Conservation (phyloP, 2,888 invertebrate species). For the Chrysotoxum bicinctum region DNA sequence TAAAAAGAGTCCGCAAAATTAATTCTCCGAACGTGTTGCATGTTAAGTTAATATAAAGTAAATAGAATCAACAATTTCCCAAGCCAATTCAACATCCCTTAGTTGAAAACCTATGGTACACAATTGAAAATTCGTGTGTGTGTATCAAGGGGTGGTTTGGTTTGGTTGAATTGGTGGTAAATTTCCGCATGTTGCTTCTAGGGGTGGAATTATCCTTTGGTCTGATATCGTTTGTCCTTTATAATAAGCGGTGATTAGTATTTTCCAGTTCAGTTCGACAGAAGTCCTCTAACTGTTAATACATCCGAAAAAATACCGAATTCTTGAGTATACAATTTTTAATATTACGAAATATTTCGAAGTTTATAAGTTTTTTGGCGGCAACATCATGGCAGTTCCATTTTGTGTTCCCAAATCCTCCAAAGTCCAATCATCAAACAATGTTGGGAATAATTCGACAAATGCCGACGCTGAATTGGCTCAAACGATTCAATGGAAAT, state of each 20-base stretch:
- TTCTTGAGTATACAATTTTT: constrained; percentile 24
- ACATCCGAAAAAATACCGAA: constrained; percentile 23
- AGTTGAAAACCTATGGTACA: constrained; percentile 2
- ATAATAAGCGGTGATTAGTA: constrained; percentile 56
- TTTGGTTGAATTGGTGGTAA: constrained; percentile 59
- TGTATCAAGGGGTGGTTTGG: constrained; percentile 60
- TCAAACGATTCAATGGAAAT: constrained; percentile 77
- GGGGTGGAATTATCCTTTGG: constrained; percentile 44
- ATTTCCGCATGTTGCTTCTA: constrained; percentile 57
- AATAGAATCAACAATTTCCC: constrained; percentile 71
- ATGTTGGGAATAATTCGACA: constrained; percentile 10
- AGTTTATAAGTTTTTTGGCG: constrained; percentile 29
- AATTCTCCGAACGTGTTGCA: constrained; percentile 58
- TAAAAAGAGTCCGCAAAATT: constrained; percentile 4
- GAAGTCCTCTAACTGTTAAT: constrained; percentile 34
- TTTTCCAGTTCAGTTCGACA: constrained; percentile 66
- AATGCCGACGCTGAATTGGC: constrained; percentile 40
- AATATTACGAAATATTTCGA: constrained; percentile 50
- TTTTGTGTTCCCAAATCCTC: constrained; percentile 78
- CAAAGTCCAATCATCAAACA: constrained; percentile 48
- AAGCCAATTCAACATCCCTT: constrained; percentile 62
- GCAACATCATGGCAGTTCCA: constrained; percentile 78
- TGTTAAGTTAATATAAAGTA: constrained; percentile 56
- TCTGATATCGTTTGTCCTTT: constrained; percentile 44
- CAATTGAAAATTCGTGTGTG: constrained; percentile 6